Evolutionary conservation across 2,113 vertebrate genomes (phyloP).

Genomic region (Montifringilla adamsi): DNA sequence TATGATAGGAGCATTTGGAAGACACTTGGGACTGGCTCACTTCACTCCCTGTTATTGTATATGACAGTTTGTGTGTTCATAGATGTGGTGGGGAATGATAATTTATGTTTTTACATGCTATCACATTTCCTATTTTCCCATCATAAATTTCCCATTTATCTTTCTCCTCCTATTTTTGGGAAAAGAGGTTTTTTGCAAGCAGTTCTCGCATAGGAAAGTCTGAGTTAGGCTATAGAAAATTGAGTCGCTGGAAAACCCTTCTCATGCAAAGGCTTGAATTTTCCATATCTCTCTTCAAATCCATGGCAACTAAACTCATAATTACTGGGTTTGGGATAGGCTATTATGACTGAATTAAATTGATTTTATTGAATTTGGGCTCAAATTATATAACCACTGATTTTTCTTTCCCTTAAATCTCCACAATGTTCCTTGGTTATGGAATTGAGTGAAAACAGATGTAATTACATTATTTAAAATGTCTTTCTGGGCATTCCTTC

Average conservation of each 20-base stretch:
- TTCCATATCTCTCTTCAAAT: background rate
- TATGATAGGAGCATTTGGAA: slow-evolving; percentile 48
- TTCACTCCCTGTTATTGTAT: background rate
- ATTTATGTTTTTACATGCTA: background rate
- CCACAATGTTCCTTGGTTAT: background rate
- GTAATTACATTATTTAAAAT: background rate
- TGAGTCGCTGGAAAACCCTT: background rate
- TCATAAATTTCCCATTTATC: background rate
- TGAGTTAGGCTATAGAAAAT: background rate
- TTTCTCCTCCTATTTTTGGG: background rate
- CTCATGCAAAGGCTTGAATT: background rate
- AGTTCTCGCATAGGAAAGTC: background rate
- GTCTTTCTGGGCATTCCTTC: background rate
- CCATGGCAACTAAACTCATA: background rate
- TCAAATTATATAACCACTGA: background rate
- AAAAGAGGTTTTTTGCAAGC: background rate
- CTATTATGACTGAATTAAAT: background rate
- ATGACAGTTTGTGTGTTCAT: slow-evolving; percentile 22
- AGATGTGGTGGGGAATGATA: background rate
- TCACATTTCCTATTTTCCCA: background rate
- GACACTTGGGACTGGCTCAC: slow-evolving; percentile 6
- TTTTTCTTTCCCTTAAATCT: background rate
- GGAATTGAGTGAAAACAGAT: background rate
- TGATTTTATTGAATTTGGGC: background rate
- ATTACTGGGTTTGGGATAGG: background rate